phyloP scores from a whole-genome alignment of 2,888 invertebrate genomes.

The Drosophila buzzatii region DNA sequence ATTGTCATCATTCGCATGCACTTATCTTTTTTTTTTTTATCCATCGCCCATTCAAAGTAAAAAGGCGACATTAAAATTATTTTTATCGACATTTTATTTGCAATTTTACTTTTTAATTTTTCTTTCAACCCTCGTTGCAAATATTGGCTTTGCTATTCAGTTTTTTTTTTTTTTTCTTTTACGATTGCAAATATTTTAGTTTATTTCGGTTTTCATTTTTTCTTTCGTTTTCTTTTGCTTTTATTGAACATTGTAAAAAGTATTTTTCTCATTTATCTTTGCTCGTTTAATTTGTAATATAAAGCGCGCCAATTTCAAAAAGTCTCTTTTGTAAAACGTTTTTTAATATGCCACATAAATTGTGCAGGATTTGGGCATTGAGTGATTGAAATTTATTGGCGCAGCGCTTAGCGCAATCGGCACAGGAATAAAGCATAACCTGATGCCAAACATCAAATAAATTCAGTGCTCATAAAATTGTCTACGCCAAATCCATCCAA shows the following conservation, averaged over 20 bases:
- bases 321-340: constrained; percentile 56
- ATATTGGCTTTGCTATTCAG: constrained; percentile 39
- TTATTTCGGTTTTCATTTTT: constrained; percentile 37
- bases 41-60: constrained; percentile 60
- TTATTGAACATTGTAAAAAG: constrained; percentile 62
- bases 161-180: constrained; percentile 37
- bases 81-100: constrained; percentile 76
- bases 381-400: constrained; percentile 67
- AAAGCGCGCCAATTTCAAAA: constrained; percentile 51
- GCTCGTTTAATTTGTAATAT: constrained; percentile 70
- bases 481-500: constrained; percentile 75
- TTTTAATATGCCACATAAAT: constrained; percentile 77
- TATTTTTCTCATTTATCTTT: constrained; percentile 55
- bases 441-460: constrained; percentile 74
- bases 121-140: constrained; percentile 31
- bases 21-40: not conserved
- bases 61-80: constrained; percentile 77
- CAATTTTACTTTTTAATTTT: constrained; percentile 56
- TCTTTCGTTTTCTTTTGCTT: constrained; percentile 32
- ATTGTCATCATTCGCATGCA: not conserved
- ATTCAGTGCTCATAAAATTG: constrained; percentile 78
- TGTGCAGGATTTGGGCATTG: constrained; percentile 65
- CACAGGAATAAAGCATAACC: constrained; percentile 33
- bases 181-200: constrained; percentile 67
- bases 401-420: constrained; percentile 26